Evolutionary conservation across 2,888 invertebrate genomes (phyloP).

Genomic region (Tipula unca): DNA sequence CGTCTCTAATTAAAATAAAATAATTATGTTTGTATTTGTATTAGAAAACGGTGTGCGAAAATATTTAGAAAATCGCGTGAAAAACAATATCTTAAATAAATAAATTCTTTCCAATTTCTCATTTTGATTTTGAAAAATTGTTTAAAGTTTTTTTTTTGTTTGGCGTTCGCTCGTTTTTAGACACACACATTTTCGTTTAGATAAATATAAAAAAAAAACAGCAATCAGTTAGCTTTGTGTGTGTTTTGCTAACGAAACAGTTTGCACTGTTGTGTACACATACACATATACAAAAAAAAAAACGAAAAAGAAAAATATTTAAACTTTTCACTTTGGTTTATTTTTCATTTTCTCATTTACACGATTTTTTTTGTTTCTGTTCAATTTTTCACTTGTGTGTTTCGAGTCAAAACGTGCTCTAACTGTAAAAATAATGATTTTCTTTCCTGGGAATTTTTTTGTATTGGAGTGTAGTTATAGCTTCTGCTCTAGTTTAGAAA

Average conservation of each 20-base stretch:
- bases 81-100: not conserved
- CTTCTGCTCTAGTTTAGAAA: not conserved
- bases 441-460: not conserved
- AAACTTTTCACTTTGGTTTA: slow-evolving; percentile 14
- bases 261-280: not conserved
- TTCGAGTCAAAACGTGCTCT: not conserved
- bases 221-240: not conserved
- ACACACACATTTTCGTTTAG: not conserved
- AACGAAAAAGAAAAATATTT: not conserved
- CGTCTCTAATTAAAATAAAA: not conserved
- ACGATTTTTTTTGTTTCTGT: not conserved
- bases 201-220: slow-evolving; percentile 1
- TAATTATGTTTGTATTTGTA: not conserved
- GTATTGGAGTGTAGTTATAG: not conserved
- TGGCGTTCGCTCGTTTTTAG: not conserved
- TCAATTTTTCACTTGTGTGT: not conserved
- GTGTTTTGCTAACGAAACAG: not conserved
- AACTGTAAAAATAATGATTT: not conserved
- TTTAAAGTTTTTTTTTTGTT: not conserved
- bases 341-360: not conserved
- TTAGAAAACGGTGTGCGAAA: not conserved
- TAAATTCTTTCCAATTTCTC: not conserved
- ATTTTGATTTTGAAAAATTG: slow-evolving; percentile 14
- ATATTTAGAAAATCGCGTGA: not conserved
- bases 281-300: not conserved